Conservation (phyloP, 2,888 invertebrate genomes). For the Brenthis daphne region DNA sequence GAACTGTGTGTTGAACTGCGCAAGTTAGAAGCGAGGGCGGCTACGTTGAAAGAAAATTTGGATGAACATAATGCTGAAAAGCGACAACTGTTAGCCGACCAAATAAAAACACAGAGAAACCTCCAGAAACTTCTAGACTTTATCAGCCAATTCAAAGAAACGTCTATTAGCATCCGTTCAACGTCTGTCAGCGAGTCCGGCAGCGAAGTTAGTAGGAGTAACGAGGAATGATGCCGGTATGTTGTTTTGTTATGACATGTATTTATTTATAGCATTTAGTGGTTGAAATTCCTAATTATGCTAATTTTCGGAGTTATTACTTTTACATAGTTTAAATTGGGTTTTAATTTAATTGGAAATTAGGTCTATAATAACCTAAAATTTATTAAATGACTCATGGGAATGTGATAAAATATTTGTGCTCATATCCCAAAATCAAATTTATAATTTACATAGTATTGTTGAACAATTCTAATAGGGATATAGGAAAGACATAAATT, state of each 20-base stretch:
- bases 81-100: slow-evolving; percentile 69
- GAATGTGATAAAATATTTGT: too few species aligned
- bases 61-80: slow-evolving; percentile 77
- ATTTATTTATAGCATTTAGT: background rate
- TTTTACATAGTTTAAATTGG: too few species aligned
- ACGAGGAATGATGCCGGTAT: slow-evolving; percentile 65
- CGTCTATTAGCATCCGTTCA: slow-evolving; percentile 67
- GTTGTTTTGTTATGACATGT: slow-evolving; percentile 28
- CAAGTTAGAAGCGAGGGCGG: slow-evolving; percentile 71
- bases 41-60: slow-evolving; percentile 69
- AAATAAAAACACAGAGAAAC: slow-evolving; percentile 75
- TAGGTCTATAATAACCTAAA: too few species aligned
- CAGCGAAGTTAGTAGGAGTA: slow-evolving; percentile 72
- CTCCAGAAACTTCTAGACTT: slow-evolving; percentile 77
- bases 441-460: too few species aligned
- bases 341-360: too few species aligned
- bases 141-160: slow-evolving; percentile 76
- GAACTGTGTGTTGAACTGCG: slow-evolving; percentile 72
- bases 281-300: too few species aligned
- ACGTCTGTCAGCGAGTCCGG: slow-evolving; percentile 70
- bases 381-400: too few species aligned
- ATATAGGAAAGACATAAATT: too few species aligned
- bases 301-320: too few species aligned
- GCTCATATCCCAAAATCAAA: too few species aligned
- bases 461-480: too few species aligned